Percentiles rank a stretch among this genome's conserved stretches.
phyloP scores from a whole-genome alignment of 2,888 invertebrate genomes.

The Hydrotaea diabolus region DNA sequence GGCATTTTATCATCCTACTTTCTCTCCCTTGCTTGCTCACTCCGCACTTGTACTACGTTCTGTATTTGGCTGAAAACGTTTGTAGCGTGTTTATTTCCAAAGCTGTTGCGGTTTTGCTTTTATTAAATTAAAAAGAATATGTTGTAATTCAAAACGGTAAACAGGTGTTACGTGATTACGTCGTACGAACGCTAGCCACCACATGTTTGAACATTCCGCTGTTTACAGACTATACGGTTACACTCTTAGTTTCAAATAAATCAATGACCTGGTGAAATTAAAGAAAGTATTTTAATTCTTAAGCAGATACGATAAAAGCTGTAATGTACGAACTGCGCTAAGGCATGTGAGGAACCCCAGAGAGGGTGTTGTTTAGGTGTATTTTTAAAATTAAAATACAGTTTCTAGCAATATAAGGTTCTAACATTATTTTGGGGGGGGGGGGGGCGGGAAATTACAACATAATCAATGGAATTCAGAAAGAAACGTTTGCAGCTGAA shows the following conservation, averaged over 20 bases:
- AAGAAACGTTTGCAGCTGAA: background rate
- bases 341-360: too few species aligned
- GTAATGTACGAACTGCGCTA: too few species aligned
- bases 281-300: background rate
- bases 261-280: slow-evolving; percentile 1
- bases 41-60: too few species aligned
- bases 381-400: too few species aligned
- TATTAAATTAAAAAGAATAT: slow-evolving; percentile 19
- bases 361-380: too few species aligned
- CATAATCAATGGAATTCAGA: background rate
- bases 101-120: background rate
- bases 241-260: background rate
- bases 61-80: background rate
- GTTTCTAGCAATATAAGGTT: too few species aligned
- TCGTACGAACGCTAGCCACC: background rate
- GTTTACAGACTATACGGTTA: background rate
- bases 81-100: background rate
- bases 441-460: too few species aligned
- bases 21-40: too few species aligned
- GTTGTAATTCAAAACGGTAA: slow-evolving; percentile 10
- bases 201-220: background rate
- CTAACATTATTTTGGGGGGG: too few species aligned
- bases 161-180: slow-evolving; percentile 13
- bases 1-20: background rate
- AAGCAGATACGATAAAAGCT: too few species aligned